A percentile compares a stretch with the other conserved stretches of the same genome.
These are phyloP conservation scores for Acleris cristana DNA, from an alignment of 2,888 invertebrate species.

Conservation along the genomic window DNA sequence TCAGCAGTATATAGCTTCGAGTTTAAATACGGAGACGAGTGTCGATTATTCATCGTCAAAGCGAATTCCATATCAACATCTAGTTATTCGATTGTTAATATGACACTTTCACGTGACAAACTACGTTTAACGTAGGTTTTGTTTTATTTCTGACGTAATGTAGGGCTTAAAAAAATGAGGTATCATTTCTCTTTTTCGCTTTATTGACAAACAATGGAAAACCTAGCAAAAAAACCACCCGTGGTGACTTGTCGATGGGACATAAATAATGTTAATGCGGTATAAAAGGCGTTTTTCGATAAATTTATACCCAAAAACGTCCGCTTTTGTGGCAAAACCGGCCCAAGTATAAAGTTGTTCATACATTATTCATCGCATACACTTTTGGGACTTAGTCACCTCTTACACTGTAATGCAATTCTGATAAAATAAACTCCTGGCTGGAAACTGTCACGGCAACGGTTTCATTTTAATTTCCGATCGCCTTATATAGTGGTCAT, in stretches of 20 bases:
- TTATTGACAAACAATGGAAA: slow-evolving; percentile 28
- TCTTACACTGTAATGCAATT: slow-evolving; percentile 40
- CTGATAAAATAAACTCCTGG: slow-evolving; percentile 50
- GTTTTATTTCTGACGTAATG: too few species aligned
- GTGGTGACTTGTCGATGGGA: slow-evolving; percentile 48
- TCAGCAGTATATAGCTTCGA: background rate
- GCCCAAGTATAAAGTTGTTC: slow-evolving; percentile 75
- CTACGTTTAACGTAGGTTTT: too few species aligned
- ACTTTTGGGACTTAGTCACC: slow-evolving; percentile 61
- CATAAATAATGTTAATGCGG: slow-evolving; percentile 78
- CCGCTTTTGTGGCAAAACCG: slow-evolving; percentile 65
- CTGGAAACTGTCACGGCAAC: slow-evolving; percentile 41
- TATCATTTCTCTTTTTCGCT: background rate
- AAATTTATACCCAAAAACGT: slow-evolving; percentile 75
- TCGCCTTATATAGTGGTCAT: slow-evolving; percentile 54
- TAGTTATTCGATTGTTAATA: too few species aligned
- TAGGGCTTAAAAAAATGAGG: background rate
- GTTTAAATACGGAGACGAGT: background rate
- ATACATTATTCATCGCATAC: slow-evolving; percentile 72
- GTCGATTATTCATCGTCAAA: too few species aligned
- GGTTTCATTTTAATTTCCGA: slow-evolving; percentile 46
- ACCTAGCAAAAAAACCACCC: slow-evolving; percentile 41
- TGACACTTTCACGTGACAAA: too few species aligned
- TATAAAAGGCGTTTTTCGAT: slow-evolving; percentile 77
- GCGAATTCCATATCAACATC: too few species aligned